Percentiles rank a stretch among this genome's conserved stretches.
Evolutionary conservation across 2,888 invertebrate species (phyloP).

Genomic region (Pseudococcus viburni): DNA sequence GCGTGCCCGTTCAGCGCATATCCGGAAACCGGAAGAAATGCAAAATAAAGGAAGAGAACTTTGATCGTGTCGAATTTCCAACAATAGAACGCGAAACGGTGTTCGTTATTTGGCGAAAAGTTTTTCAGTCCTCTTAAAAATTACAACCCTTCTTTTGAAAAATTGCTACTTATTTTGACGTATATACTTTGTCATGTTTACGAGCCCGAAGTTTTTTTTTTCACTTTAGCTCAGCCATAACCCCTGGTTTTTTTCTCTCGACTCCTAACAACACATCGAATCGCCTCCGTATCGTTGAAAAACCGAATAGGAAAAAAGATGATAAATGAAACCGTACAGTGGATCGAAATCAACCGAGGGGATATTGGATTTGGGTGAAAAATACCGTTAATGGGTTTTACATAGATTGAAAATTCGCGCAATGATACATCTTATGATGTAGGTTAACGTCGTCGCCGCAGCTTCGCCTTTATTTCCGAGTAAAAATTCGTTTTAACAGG

Average conservation of each 20-base stretch:
- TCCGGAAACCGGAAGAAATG: conserved; percentile 64
- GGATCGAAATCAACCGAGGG: neutral
- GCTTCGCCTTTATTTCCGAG: conserved; percentile 1
- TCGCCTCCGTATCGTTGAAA: neutral
- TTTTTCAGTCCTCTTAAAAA: conserved; percentile 10
- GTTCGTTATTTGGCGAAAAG: conserved; percentile 52
- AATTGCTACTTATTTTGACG: conserved; percentile 64
- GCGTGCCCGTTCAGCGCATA: conserved; percentile 49
- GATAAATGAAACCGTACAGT: conserved; percentile 2
- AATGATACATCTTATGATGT: neutral
- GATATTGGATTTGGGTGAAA: conserved; percentile 40
- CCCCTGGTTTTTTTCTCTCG: neutral
- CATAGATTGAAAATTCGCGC: conserved; percentile 51
- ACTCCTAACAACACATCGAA: neutral
- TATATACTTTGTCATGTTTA: conserved; percentile 63
- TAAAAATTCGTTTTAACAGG: conserved; percentile 60
- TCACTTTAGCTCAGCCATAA: neutral
- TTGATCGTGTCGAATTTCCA: conserved; percentile 60
- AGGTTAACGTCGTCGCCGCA: neutral
- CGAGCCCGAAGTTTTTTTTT: conserved; percentile 27
- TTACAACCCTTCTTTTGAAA: conserved; percentile 58
- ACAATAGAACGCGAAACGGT: conserved; percentile 57
- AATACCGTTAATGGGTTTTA: conserved; percentile 27
- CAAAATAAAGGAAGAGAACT: conserved; percentile 52
- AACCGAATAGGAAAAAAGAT: conserved; percentile 31